Base-by-base conservation (phyloP, 1,140 invertebrate genomes). In the Drosophila navojoa region DNA sequence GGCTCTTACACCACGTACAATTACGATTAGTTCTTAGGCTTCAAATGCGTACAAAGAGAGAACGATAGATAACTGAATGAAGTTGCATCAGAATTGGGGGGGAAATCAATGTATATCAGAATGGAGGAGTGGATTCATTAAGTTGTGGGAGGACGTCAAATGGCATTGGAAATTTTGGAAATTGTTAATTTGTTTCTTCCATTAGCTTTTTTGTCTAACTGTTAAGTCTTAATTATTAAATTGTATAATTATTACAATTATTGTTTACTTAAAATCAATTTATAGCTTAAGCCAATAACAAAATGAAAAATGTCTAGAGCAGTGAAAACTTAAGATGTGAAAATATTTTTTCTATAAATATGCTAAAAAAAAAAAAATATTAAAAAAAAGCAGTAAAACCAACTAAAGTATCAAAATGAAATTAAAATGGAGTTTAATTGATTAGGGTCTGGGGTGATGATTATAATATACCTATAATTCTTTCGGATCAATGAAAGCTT, bases 231-330 rank as follows among this genome's bases (percentile, higher is more conserved):
- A 81, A 79, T 70, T 87, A 77, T 81, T 76, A 78, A 42, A 77
- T 72, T 81, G 61, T 85, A 74, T 79, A 85, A 79, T 71, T 71
- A 78, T 50, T 72, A 79, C 61, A 81, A 76, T 73, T 76, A 81
- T 77, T 87, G 58, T 81, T 86, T 87, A 81, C 67, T 79, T 87
- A 77, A 86, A 71, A 76, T 72, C 70, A 79, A 79, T 74, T 75
- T 63, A 86, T 86, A 81, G 71, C 63, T 49, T 84, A 84, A 71
- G 54, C 49, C 44, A 58, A 59, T 75, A 74, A 75, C 64, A 50
- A 69, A 69, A 61, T 59, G 47, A 49, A 59, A 64, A 55, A 42
- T 77, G 64, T 76, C 47, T 69, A 76, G 35, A 38, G 68, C 47
- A 61, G 59, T 63, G 42, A 62, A 77, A 50, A 70, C 40, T 53